phyloP scores from a whole-genome alignment of 2,888 invertebrate species.

The Sphecodes monilicornis region DNA sequence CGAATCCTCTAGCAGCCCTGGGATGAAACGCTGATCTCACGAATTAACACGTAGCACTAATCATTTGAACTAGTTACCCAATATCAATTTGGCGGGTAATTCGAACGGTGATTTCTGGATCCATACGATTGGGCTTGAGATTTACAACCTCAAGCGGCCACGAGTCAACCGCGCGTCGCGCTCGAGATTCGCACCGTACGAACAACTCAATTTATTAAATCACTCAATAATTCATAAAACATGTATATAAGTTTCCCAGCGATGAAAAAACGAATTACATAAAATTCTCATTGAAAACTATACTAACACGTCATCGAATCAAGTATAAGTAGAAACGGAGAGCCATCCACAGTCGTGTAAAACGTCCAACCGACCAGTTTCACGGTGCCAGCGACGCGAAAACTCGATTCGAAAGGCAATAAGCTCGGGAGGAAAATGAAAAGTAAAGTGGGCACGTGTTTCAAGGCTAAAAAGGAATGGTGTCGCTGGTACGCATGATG shows the following conservation, averaged over 20 bases:
- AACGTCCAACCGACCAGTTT: not conserved
- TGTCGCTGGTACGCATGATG: not conserved
- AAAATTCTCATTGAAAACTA: not conserved
- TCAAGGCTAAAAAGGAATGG: not conserved
- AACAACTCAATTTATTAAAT: no score
- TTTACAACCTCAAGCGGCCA: no score
- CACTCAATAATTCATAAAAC: no score
- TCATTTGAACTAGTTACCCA: no score
- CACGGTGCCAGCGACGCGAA: not conserved
- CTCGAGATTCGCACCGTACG: no score
- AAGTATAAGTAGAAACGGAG: not conserved
- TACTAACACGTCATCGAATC: not conserved
- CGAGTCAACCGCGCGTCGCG: no score
- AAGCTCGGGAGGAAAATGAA: not conserved
- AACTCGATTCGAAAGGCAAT: not conserved
- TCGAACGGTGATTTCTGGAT: no score
- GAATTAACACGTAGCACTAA: no score
- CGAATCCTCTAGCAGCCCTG: no score
- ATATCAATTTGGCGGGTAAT: no score
- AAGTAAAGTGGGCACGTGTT: not conserved
- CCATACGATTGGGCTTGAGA: no score
- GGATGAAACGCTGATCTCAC: no score
- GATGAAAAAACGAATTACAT: not conserved
- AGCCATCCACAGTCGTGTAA: not conserved
- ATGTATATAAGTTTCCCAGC: not conserved